Evolutionary conservation across 23 tunicate species (phyloP), one percentile per base, ranked within the genome.

Genomic region (Aplidium turbinatum): DNA sequence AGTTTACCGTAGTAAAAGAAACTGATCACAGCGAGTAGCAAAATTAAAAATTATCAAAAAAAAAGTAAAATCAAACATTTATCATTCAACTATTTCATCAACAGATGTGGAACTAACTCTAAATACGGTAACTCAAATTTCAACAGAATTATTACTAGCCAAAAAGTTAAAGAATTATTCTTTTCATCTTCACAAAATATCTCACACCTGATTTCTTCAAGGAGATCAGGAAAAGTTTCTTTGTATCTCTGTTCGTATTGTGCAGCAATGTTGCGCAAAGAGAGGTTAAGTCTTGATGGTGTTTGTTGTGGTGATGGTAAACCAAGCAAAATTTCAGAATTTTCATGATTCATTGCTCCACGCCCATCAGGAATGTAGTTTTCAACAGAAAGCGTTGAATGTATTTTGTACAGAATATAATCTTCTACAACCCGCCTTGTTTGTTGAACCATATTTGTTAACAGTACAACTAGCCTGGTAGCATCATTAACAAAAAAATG

Each of bases 381-480:
- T 31, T 35, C 30, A 2, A 13, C 16, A 1, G 68, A n/a, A 7
- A 34, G 23, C 30, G 39, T 6, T 1, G 68, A 38, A 5, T 79
- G 51, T 18, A 86, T 72, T 63, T 70, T 78, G 35, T 70, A 57
- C 7, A 86, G 61, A 45, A 86, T 63, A 39, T 86, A 86, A 58
- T 79, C 84, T 64, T 87, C 94, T 2, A 87, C 84, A 25, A 87
- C 85, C 42, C 63, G 60, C 35, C 86, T 80, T 23, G 94, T 79
- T 80, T 87, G 63, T 6, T 85, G 68, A 33, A 85, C 92, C 92
- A 85, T 85, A 32, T 33, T 73, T 24, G 35, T 54, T 54, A 5
- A 11, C n/a, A n/a, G n/a, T n/a, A n/a, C n/a, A n/a, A n/a, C n/a
- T n/a, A n/a, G n/a, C n/a, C n/a, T n/a, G n/a, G n/a, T n/a, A n/a